These are phyloP conservation scores for Reticulitermes speratus DNA, from an alignment of 1,140 invertebrate genomes.

Conservation along the genomic window DNA sequence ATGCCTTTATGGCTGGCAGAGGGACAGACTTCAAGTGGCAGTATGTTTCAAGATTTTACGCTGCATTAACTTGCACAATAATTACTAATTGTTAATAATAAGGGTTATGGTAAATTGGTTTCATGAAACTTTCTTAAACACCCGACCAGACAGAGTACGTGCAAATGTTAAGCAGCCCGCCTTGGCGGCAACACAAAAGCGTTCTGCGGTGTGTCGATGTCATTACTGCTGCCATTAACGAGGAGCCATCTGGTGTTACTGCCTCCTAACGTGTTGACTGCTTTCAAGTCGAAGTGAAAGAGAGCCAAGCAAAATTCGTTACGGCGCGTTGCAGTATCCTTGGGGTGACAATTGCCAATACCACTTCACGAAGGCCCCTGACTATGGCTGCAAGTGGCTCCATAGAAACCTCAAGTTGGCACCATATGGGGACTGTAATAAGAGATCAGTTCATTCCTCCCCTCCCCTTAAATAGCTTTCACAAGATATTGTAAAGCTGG, in stretches of 20 bases:
- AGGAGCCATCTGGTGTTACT: constrained; percentile 9
- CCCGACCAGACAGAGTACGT: background rate
- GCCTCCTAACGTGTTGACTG: background rate
- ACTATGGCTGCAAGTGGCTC: background rate
- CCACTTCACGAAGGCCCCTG: background rate
- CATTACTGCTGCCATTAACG: background rate
- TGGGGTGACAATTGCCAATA: background rate
- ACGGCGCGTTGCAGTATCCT: background rate
- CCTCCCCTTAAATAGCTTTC: background rate
- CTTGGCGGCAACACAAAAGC: background rate
- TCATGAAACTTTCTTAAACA: no score
- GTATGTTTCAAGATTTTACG: no score
- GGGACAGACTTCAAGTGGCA: no score
- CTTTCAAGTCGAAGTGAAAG: background rate
- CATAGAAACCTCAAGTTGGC: background rate
- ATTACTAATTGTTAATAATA: no score
- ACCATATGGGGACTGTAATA: background rate
- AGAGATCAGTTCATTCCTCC: background rate
- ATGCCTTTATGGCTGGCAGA: no score
- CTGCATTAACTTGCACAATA: no score
- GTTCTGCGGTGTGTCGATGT: background rate
- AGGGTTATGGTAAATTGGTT: no score
- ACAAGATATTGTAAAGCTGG: background rate
- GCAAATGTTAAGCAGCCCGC: background rate
- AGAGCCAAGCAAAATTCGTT: background rate